Evolutionary conservation across 2,797 vertebrate species (phyloP).

Genomic region (Protonibea diacanthus): DNA sequence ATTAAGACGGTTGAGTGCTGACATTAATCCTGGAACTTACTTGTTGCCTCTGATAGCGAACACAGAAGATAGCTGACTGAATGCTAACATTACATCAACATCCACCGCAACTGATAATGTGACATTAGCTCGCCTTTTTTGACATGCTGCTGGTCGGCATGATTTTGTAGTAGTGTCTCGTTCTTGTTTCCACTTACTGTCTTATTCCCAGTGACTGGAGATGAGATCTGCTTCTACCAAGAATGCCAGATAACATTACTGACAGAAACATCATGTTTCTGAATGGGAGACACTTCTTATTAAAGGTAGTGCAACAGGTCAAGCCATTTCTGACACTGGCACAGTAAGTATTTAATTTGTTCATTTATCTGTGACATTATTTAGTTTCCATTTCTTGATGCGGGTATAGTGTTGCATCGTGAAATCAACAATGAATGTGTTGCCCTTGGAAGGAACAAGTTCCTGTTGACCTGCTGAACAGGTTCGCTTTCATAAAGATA

Average conservation of each 20-base stretch:
- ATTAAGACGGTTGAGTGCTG: neutral
- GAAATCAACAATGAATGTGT: neutral
- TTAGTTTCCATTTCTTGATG: too few relatives aligned
- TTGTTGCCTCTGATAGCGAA: neutral
- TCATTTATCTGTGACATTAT: neutral
- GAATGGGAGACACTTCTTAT: neutral
- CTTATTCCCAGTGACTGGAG: neutral
- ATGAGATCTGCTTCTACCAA: neutral
- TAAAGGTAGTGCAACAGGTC: neutral
- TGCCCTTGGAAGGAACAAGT: conserved; percentile 3
- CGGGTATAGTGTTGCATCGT: neutral
- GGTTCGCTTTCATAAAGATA: neutral
- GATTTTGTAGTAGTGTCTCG: neutral
- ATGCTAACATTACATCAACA: neutral
- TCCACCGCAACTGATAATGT: neutral
- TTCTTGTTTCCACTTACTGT: neutral
- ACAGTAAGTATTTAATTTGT: neutral
- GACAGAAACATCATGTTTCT: neutral
- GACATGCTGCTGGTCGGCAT: too few relatives aligned
- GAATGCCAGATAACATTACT: neutral
- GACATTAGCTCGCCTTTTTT: neutral
- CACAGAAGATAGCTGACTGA: neutral
- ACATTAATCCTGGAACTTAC: neutral
- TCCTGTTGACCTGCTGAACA: neutral
- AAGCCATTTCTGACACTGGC: neutral